phyloP scores from a whole-genome alignment of 2,888 invertebrate species.

The Nasonovia ribisnigri region DNA sequence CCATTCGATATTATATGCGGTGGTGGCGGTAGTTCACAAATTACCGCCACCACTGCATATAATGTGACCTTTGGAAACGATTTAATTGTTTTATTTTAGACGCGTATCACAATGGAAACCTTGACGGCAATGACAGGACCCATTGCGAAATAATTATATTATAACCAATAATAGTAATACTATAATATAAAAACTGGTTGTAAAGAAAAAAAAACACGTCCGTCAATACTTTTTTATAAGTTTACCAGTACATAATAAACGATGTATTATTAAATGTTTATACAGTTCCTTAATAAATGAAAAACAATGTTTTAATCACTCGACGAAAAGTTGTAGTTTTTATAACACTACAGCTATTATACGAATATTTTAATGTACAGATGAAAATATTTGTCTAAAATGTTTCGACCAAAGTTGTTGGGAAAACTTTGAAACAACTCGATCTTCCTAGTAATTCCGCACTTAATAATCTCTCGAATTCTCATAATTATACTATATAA shows the following conservation, averaged over 20 bases:
- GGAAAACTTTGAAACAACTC: constrained; percentile 5
- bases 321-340: background rate
- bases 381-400: background rate
- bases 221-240: background rate
- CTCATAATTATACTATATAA: background rate
- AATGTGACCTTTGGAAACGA: constrained; percentile 44
- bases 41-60: no score
- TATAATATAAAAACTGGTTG: constrained; percentile 28
- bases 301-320: background rate
- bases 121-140: constrained; percentile 38
- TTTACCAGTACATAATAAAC: background rate
- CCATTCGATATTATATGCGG: constrained; percentile 24
- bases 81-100: constrained; percentile 49
- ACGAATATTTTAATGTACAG: background rate
- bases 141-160: constrained; percentile 33
- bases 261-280: background rate
- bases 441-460: background rate
- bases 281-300: background rate
- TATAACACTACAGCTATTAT: background rate
- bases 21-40: background rate
- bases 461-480: background rate
- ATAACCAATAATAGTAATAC: constrained; percentile 21
- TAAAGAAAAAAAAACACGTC: constrained; percentile 10
- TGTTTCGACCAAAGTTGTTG: background rate
- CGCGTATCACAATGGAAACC: constrained; percentile 38